Conservation (phyloP, 2,888 invertebrate species). For the Microplitis deprimator region DNA sequence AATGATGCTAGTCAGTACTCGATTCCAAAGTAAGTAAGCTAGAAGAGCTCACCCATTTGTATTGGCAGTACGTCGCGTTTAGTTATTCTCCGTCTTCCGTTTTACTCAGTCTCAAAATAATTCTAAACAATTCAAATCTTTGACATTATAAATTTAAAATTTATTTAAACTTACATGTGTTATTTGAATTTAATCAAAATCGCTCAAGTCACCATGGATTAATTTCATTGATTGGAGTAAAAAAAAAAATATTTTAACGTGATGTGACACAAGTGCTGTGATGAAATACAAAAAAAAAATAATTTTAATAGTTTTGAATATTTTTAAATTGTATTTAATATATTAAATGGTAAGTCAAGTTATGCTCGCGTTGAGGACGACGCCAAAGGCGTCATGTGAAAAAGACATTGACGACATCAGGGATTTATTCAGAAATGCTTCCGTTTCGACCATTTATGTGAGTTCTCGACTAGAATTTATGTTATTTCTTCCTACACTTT, state of each 20-base stretch:
- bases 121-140: no score
- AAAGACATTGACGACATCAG: constrained; percentile 68
- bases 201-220: background rate
- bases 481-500: constrained; percentile 11
- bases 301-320: constrained; percentile 1
- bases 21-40: constrained; percentile 39
- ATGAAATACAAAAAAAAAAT: constrained; percentile 8
- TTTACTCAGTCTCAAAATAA: constrained; percentile 41
- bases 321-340: constrained; percentile 8
- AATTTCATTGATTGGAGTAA: background rate
- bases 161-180: no score
- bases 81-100: constrained; percentile 57
- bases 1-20: constrained; percentile 22
- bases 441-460: constrained; percentile 69
- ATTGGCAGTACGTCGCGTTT: constrained; percentile 58
- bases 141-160: no score
- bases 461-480: constrained; percentile 52
- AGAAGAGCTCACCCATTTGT: constrained; percentile 14
- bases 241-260: background rate
- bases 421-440: constrained; percentile 68
- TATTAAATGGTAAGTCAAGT: constrained; percentile 61
- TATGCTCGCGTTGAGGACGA: constrained; percentile 67
- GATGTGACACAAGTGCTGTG: constrained; percentile 17
- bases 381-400: constrained; percentile 63
- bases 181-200: background rate